Evolutionary conservation across 2,797 vertebrate genomes (phyloP), one percentile per base, ranked within the genome.

Genomic region (Tapirus indicus): DNA sequence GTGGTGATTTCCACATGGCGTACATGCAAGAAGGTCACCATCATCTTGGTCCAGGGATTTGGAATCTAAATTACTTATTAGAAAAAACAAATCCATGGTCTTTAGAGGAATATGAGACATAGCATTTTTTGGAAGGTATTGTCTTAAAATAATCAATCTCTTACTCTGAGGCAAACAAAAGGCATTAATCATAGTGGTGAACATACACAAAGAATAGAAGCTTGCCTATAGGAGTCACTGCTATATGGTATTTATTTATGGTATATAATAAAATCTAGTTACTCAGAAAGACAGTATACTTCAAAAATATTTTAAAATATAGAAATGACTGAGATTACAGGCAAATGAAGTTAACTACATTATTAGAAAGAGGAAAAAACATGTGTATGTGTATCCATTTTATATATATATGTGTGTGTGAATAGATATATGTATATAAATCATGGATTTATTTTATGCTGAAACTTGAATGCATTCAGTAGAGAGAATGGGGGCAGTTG

Each of bases 1-100:
- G 85, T 85, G 74, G 95, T 93, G 95, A 96, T 97, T 98, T 98
- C 60, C 93, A 97, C 97, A 98, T 91, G 77, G 75, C 68, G 4
- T 89, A 49, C 83, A 56, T 89, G n/a, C 94, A 82, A 49, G 91
- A 98, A 98, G 94, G 88, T 98, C 94, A 91, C 85, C 74, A 29
- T 79, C 88, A 79, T 97, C 96, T 98, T 98, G 49, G 74, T 54
- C 13, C 72, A 87, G n/a, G 88, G 77, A 91, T 95, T 60, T 83
- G 74, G 32, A 41, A 60, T 47, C 20, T 94, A 93, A 97, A 86
- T 91, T 97, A 92, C 41, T 35, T 88, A 49, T 86, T 92, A 58
- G 16, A 20, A 9, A 86, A 94, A 58, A 69, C 86, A 97, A 95
- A 25, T 62, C 2, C 64, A 32, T 27, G 35, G 6, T 78, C 87